Base-by-base conservation (phyloP, 2,797 vertebrate species). In the Harpagifer antarcticus region DNA sequence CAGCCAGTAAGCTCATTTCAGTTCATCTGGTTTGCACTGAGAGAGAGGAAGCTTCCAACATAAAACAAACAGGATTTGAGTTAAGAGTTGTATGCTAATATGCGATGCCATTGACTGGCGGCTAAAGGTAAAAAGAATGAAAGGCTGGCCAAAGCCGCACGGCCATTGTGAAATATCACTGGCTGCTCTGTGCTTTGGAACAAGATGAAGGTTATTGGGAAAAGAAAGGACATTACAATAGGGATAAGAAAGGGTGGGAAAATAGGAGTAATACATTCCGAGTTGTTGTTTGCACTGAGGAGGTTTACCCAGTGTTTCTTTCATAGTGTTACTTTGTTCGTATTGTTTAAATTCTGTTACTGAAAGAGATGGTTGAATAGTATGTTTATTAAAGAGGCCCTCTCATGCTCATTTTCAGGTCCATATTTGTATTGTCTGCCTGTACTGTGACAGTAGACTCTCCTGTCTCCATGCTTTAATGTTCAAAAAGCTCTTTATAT, bases 31-130 rank as follows among this genome's bases (percentile, higher is more conserved):
- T 79, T 87, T 83, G 60, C 85, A 77, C 56, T 54, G 20, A 64
- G 42, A 71, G 3, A 66, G 59, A 76, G 68, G 81, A 68, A 87
- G 49, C 75, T 54, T 69, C 48, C 57, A 40, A 73, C 63, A 72
- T 86, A 81, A 91, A 88, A 85, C 68, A 87, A 86, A 92, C 72
- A 79, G 72, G 83, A 89, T 80, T 87, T 89, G 58, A 74, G 56
- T 85, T 76, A 78, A 83, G 73, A 79, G 69, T 68, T 76, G 85
- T 74, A 84, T 72, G 71, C 49, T 79, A 83, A 86, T 77, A 68
- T 61, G 72, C 11, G 4, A 69, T 50, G 50, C 56, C 53, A 58
- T 9, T 78, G 79, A 82, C 47, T 73, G 76, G 68, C 13, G 23
- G 52, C 23, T 56, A 16, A 40, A 73, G 52, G 50, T 6, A 59